Base-by-base conservation (phyloP, 2,888 invertebrate species). In the Plutella xylostella region DNA sequence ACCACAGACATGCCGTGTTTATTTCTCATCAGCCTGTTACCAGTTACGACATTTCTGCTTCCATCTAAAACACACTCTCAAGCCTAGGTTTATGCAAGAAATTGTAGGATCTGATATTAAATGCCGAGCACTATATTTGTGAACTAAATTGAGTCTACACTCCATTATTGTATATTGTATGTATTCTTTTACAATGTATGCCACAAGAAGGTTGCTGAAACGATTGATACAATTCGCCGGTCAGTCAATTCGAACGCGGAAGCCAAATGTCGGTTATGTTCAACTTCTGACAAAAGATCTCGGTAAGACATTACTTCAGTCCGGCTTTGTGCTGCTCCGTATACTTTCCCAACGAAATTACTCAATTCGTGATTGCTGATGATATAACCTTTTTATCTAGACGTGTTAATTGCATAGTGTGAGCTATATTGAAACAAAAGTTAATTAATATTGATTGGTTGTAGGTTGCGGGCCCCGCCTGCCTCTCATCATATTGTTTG, bases 381-480 rank as follows among this genome's bases (percentile, higher is more conserved):
- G 68, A 68, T 65, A 66, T 64, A 72, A 75, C 60, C 55, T 60
- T 60, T 59, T n/a, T 58, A 53, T 59, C 62, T 47, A 63, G 65
- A 67, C 60, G 60, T 56, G 55, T 64, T 75, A 65, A 73, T 74
- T 74, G 51, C 48, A 51, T 43, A 42, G 50, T 43, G 18, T 60
- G 55, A 50, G 49, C 58, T 63, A 63, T 56, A 60, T 52, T 46
- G 37, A 39, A 48, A 43, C 52, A 44, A 43, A 49, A 50, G 37
- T 20, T 15, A 19, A 22, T 41, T 60, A 55, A 55, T 57, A 55
- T 65, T 63, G 63, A 68, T 68, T 64, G 65, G 68, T 64, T 55
- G 50, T 51, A 42, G 50, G 31, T 18, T 52, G 55, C 55, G n/a
- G n/a, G n/a, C 62, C 61, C 68, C 68, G 57, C 60, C 59, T 48